phyloP scores from a whole-genome alignment of 2,797 vertebrate species.

The Peromyscus eremicus region DNA sequence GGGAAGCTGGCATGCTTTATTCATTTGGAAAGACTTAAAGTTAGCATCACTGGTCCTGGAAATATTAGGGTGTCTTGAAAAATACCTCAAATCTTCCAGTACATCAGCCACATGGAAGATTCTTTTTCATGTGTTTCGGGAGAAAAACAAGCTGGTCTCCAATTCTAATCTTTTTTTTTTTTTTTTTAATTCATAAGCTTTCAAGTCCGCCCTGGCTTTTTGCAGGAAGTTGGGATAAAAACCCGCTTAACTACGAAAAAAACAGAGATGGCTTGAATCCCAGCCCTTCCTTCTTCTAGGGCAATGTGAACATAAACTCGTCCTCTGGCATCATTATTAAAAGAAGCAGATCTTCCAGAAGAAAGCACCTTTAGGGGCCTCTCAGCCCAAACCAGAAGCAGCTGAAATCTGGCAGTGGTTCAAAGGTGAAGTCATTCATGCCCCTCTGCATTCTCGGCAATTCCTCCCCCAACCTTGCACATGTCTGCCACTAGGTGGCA shows the following conservation, averaged over 20 bases:
- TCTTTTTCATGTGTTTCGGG: not conserved
- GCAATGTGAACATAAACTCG: not conserved
- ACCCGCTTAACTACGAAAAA: not conserved
- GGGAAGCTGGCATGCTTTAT: not conserved
- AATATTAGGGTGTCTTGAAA: not conserved
- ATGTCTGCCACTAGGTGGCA: slow-evolving; percentile 92
- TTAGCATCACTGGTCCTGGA: not conserved
- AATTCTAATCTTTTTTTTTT: not conserved
- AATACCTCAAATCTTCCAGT: not conserved
- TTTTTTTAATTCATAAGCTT: not conserved
- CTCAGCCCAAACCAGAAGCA: slow-evolving; percentile 79
- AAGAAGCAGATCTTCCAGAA: slow-evolving; percentile 76
- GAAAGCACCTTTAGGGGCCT: slow-evolving; percentile 83
- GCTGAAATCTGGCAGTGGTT: slow-evolving; percentile 89
- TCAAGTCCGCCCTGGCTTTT: slow-evolving; percentile 8
- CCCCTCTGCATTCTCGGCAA: slow-evolving; percentile 64
- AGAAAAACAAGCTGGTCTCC: slow-evolving; percentile 27
- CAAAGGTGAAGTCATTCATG: slow-evolving; percentile 90
- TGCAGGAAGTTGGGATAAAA: not conserved
- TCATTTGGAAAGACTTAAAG: not conserved
- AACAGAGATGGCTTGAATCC: slow-evolving; percentile 42
- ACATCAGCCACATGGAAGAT: not conserved
- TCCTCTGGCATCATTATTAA: slow-evolving; percentile 60
- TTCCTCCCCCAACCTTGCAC: slow-evolving; percentile 77
- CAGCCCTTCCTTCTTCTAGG: slow-evolving; percentile 37